Evolutionary conservation across 2,888 invertebrate species (phyloP).

Genomic region (Leuctra nigra): DNA sequence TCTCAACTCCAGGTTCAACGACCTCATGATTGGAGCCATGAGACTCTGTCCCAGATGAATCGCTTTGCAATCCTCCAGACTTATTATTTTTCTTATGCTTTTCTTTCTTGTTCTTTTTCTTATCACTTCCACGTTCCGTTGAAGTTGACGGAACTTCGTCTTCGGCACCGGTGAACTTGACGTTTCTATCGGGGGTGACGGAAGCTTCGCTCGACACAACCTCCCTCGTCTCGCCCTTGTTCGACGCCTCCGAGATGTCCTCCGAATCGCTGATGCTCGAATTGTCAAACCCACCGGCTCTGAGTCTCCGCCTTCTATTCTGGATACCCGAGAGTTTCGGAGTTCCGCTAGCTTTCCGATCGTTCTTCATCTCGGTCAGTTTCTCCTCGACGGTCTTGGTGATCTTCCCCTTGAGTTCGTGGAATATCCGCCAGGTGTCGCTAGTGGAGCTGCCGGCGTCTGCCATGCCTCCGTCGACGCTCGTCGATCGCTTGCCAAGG

Average conservation of each 20-base stretch:
- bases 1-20: conserved; percentile 49
- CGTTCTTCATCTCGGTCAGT: conserved; percentile 58
- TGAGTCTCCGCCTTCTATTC: conserved; percentile 14
- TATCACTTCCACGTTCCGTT: not conserved
- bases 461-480: conserved; percentile 38
- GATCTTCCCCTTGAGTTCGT: conserved; percentile 65
- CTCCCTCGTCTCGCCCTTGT: not conserved
- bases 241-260: conserved; percentile 35
- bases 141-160: not conserved
- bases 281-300: conserved; percentile 40
- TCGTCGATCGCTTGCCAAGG: conserved; percentile 54
- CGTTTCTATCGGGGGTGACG: too few species aligned
- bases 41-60: not conserved
- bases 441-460: conserved; percentile 46
- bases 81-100: not conserved
- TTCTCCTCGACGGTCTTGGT: conserved; percentile 73
- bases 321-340: conserved; percentile 1
- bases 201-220: not conserved
- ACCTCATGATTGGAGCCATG: conserved; percentile 36
- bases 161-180: not conserved
- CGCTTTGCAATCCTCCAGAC: not conserved
- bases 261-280: conserved; percentile 62
- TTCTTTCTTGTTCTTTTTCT: not conserved
- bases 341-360: conserved; percentile 39
- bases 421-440: conserved; percentile 66